phyloP scores from a whole-genome alignment of 2,888 invertebrate species.

The Pyrrhosoma nymphula region DNA sequence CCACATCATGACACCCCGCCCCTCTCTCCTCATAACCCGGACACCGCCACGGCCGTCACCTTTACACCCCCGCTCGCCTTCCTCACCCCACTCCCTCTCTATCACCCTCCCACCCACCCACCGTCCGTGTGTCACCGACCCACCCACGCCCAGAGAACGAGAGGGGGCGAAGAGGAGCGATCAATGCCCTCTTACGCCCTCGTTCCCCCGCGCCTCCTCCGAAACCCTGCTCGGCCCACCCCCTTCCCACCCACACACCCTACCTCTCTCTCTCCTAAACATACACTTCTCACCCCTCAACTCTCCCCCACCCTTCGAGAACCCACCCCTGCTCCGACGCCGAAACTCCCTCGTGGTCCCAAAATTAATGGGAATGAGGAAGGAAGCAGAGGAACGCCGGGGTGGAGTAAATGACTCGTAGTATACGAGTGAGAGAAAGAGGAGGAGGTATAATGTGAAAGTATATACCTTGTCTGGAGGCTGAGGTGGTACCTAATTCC shows the following conservation, averaged over 20 bases:
- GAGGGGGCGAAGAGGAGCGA: slow-evolving; percentile 42
- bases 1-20: neutral
- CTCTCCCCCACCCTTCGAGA: neutral
- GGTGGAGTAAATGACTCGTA: neutral
- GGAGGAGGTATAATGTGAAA: neutral
- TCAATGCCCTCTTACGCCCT: slow-evolving; percentile 52
- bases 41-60: neutral
- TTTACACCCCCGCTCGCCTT: neutral
- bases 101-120: neutral
- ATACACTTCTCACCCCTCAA: neutral
- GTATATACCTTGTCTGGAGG: neutral
- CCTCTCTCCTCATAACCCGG: neutral
- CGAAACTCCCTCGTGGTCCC: slow-evolving; percentile 22
- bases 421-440: neutral
- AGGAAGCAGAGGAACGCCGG: neutral
- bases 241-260: neutral
- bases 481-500: neutral
- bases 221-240: neutral
- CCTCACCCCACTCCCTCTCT: neutral
- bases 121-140: slow-evolving; percentile 46
- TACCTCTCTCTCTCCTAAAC: neutral
- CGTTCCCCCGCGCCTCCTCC: neutral
- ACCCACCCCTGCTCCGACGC: neutral
- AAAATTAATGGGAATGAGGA: slow-evolving; percentile 55
- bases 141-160: neutral